phyloP scores from a whole-genome alignment of 2,113 vertebrate species.

The Salvelinus namaycush region DNA sequence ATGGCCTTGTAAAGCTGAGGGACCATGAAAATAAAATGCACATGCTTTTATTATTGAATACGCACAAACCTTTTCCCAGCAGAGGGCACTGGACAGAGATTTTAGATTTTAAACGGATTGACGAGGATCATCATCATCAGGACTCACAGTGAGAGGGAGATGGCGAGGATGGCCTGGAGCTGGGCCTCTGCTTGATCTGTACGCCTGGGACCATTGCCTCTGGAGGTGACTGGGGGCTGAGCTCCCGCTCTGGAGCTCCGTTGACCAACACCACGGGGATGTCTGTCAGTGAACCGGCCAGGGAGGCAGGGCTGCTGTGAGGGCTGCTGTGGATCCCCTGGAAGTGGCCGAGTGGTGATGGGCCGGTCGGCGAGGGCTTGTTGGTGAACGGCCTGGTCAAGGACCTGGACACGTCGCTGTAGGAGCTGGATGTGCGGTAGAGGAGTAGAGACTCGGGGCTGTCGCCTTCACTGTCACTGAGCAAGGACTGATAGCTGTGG shows the following conservation, averaged over 20 bases:
- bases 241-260: slow-evolving; percentile 67
- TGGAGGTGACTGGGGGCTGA: neutral
- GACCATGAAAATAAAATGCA: neutral
- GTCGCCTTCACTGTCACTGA: slow-evolving; percentile 70
- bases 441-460: slow-evolving; percentile 38
- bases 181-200: neutral
- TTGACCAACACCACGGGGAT: slow-evolving; percentile 87
- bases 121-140: neutral
- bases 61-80: no score
- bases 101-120: neutral
- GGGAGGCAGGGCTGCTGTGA: slow-evolving; percentile 70
- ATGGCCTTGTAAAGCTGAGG: slow-evolving; percentile 58
- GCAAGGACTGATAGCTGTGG: slow-evolving; percentile 80
- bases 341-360: slow-evolving; percentile 17
- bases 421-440: slow-evolving; percentile 47
- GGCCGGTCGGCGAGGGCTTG: slow-evolving; percentile 32
- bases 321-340: slow-evolving; percentile 61
- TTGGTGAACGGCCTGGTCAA: slow-evolving; percentile 29
- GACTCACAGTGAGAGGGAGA: slow-evolving; percentile 45
- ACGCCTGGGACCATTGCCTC: neutral
- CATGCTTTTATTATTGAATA: no score
- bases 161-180: slow-evolving; percentile 21
- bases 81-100: neutral
- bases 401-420: slow-evolving; percentile 64
- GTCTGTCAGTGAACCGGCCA: slow-evolving; percentile 71